These are phyloP conservation scores for Coelopa pilipes DNA, from an alignment of 2,888 invertebrate species.

Conservation along the genomic window DNA sequence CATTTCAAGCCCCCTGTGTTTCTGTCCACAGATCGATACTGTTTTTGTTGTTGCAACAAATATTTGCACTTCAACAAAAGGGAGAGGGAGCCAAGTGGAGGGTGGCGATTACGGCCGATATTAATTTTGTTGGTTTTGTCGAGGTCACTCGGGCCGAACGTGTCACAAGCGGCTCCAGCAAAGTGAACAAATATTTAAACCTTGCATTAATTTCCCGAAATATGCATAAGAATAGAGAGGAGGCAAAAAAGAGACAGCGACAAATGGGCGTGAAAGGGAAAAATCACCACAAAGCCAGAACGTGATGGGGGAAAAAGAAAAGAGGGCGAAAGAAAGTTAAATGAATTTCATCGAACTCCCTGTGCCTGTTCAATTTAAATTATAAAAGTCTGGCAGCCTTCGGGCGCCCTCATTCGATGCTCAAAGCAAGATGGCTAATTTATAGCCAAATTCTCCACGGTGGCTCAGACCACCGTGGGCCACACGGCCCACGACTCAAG, in stretches of 20 bases:
- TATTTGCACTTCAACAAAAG: constrained; percentile 5
- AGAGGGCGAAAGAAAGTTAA: not conserved
- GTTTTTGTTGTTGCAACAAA: constrained; percentile 18
- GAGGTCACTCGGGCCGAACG: not conserved
- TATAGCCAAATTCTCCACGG: constrained; percentile 4
- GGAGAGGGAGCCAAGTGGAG: not conserved
- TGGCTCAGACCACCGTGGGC: no score
- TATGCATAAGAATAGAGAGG: no score
- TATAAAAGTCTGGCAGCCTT: not conserved
- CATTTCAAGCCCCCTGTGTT: no score
- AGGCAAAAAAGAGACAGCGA: not conserved
- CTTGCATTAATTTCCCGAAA: no score
- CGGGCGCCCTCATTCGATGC: not conserved
- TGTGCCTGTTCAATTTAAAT: not conserved
- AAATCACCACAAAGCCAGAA: not conserved
- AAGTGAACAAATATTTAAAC: not conserved
- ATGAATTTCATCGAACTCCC: not conserved
- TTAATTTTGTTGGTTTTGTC: constrained; percentile 23
- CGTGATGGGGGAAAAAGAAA: not conserved
- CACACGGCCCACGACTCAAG: not conserved
- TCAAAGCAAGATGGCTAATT: constrained; percentile 24
- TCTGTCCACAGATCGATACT: constrained; percentile 16
- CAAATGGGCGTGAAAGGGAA: not conserved
- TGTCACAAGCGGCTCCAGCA: not conserved
- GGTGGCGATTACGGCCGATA: constrained; percentile 20